Percentiles rank a stretch among this genome's conserved stretches.
phyloP scores from a whole-genome alignment of 2,797 vertebrate genomes.

The Melanotaenia maccullochi region DNA sequence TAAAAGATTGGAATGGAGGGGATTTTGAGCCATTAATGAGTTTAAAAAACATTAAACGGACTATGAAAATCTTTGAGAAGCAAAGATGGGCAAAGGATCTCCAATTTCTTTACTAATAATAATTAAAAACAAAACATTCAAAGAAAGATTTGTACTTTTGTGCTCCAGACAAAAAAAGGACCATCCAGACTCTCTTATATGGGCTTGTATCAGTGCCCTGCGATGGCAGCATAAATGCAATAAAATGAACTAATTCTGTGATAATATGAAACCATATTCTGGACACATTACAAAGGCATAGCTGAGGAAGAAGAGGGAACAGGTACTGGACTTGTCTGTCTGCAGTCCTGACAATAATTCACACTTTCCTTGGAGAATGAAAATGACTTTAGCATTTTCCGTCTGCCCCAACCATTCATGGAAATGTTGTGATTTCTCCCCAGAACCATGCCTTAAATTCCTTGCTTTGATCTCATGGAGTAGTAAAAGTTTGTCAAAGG shows the following conservation, averaged over 20 bases:
- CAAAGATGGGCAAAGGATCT: background rate
- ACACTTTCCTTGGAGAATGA: background rate
- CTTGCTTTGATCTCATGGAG: background rate
- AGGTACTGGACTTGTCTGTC: too few relatives aligned
- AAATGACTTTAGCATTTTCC: background rate
- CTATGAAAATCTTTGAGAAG: background rate
- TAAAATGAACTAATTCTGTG: too few relatives aligned
- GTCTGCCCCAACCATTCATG: background rate
- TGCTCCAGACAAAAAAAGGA: background rate
- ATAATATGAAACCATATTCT: background rate
- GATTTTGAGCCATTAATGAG: too few relatives aligned
- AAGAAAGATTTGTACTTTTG: background rate
- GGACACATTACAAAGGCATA: too few relatives aligned
- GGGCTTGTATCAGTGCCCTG: background rate
- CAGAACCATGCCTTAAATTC: background rate
- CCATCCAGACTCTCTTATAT: background rate
- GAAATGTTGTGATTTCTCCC: background rate
- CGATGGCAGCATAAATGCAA: background rate
- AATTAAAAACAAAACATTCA: background rate
- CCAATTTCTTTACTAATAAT: background rate
- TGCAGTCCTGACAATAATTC: background rate
- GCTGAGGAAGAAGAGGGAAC: background rate
- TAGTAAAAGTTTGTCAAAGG: background rate
- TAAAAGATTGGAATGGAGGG: background rate
- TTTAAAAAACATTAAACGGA: too few relatives aligned